These are phyloP conservation scores for Picus viridis DNA, from an alignment of 2,797 vertebrate genomes.

Conservation along the genomic window DNA sequence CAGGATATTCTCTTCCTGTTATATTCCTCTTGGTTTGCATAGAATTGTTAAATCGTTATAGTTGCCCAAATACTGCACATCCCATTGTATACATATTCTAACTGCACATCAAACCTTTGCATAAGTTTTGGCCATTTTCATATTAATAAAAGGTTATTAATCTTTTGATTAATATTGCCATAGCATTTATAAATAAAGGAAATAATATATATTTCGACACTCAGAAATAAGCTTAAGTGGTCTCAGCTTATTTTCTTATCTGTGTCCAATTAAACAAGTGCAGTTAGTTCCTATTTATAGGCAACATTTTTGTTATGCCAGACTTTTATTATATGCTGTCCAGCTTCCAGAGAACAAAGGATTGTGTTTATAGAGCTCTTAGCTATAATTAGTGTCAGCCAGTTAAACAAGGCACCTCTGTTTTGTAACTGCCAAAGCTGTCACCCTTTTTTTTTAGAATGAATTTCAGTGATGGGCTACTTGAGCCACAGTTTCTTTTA, in stretches of 20 bases:
- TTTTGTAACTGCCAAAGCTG: slow-evolving; percentile 70
- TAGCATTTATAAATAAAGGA: no score
- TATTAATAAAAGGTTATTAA: no score
- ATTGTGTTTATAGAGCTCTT: slow-evolving; percentile 74
- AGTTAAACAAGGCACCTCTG: slow-evolving; percentile 75
- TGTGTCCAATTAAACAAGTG: slow-evolving; percentile 66
- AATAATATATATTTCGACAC: no score
- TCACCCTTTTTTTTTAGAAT: slow-evolving; percentile 55
- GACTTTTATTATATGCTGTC: slow-evolving; percentile 50
- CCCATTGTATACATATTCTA: no score
- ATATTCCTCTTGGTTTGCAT: no score
- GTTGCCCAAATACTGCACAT: no score
- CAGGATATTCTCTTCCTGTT: no score
- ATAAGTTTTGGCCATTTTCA: no score
- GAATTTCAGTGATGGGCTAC: slow-evolving; percentile 55
- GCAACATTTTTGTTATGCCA: slow-evolving; percentile 54
- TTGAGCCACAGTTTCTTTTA: slow-evolving; percentile 61
- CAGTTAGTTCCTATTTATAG: slow-evolving; percentile 72
- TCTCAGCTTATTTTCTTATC: slow-evolving; percentile 69
- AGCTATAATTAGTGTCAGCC: slow-evolving; percentile 76
- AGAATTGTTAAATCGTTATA: no score
- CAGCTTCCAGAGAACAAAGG: slow-evolving; percentile 61
- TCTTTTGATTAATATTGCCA: no score
- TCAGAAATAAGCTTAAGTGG: slow-evolving; percentile 22
- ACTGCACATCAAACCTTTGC: no score